Evolutionary conservation across 2,888 invertebrate species (phyloP).

Genomic region (Pachliopta kotzebuea): DNA sequence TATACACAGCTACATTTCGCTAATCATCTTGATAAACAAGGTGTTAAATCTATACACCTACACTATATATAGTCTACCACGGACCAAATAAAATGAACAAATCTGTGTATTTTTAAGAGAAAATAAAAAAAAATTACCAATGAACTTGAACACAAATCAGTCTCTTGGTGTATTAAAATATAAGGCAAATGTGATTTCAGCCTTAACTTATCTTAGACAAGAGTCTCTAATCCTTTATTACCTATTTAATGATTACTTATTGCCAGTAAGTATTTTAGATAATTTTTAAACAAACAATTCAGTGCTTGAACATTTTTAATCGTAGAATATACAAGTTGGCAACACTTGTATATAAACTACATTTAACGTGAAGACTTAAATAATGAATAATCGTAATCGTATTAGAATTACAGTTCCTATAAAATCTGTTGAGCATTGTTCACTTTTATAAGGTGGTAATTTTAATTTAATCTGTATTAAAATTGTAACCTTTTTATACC

Average conservation of each 20-base stretch:
- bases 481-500: constrained; percentile 16
- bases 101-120: no score
- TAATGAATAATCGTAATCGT: constrained; percentile 13
- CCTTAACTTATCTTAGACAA: constrained; percentile 17
- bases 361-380: constrained; percentile 3
- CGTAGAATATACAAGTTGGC: not conserved
- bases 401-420: constrained; percentile 26
- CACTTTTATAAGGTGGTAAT: constrained; percentile 3
- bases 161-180: constrained; percentile 11
- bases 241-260: not conserved
- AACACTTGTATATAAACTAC: not conserved
- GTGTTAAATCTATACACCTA: no score
- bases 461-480: constrained; percentile 4
- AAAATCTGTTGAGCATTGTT: constrained; percentile 17
- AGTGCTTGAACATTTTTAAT: not conserved
- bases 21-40: no score
- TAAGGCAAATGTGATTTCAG: constrained; percentile 21
- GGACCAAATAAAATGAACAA: no score
- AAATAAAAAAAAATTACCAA: no score
- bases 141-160: constrained; percentile 7
- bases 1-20: no score
- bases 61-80: no score
- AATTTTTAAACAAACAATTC: not conserved
- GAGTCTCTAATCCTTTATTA: constrained; percentile 8
- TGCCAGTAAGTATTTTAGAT: not conserved